A percentile compares a stretch with the other conserved stretches of the same genome.
These are phyloP conservation scores for Limnephilus auricula DNA, from an alignment of 2,888 invertebrate species.

Conservation along the genomic window DNA sequence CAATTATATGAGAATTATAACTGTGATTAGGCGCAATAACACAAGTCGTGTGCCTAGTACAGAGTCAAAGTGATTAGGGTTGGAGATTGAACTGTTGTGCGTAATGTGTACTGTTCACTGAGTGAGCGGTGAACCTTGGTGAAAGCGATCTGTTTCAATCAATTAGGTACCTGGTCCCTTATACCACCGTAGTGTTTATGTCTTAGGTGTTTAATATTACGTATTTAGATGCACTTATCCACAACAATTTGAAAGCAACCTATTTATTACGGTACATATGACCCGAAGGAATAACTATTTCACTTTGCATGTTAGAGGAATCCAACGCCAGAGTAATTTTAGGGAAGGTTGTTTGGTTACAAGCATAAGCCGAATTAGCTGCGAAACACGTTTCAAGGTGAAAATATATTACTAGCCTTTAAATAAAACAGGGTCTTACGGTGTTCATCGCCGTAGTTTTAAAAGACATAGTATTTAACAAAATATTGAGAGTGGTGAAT, in stretches of 20 bases:
- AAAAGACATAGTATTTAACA: constrained; percentile 54
- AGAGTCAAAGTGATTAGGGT: not conserved
- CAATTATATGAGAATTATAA: constrained; percentile 75
- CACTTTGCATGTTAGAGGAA: constrained; percentile 34
- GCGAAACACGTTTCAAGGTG: constrained; percentile 60
- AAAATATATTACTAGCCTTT: constrained; percentile 65
- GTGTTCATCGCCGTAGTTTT: constrained; percentile 59
- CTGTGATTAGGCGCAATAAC: constrained; percentile 74
- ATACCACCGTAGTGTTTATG: constrained; percentile 45
- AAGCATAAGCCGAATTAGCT: constrained; percentile 66
- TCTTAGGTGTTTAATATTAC: constrained; percentile 47
- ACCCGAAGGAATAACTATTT: constrained; percentile 29
- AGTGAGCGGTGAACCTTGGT: too few species aligned
- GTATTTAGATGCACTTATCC: constrained; percentile 52
- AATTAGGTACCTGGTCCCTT: constrained; percentile 63
- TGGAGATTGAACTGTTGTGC: not conserved
- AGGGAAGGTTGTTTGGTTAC: constrained; percentile 53
- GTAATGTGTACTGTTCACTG: not conserved
- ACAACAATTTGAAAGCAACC: constrained; percentile 35
- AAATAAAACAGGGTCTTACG: constrained; percentile 66
- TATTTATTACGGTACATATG: not conserved
- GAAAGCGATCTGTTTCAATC: constrained; percentile 16
- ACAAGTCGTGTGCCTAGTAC: constrained; percentile 60
- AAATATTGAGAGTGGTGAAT: constrained; percentile 51
- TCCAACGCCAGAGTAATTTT: constrained; percentile 43